Evolutionary conservation across 1,140 invertebrate genomes (phyloP).

Genomic region (Oedothorax gibbosus): DNA sequence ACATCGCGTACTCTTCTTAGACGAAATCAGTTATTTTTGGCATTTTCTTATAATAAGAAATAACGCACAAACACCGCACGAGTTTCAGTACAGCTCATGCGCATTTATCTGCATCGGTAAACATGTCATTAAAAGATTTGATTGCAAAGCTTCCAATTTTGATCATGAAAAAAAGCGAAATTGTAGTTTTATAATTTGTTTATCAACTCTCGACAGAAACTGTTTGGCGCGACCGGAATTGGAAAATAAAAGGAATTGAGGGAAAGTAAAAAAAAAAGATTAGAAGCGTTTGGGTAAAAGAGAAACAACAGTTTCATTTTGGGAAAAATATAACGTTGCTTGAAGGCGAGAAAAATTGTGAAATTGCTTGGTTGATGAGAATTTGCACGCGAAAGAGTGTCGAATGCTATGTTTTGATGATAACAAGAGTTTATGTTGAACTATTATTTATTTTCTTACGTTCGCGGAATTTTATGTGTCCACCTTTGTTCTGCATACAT

Average conservation of each 20-base stretch:
- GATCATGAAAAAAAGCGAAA: slow-evolving; percentile 10
- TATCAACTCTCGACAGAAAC: slow-evolving; percentile 23
- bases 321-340: slow-evolving; percentile 12
- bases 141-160: slow-evolving; percentile 12
- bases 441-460: too few relatives aligned
- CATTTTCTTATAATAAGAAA: too few relatives aligned
- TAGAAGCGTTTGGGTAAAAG: not conserved
- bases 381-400: slow-evolving; percentile 30
- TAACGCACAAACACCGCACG: too few relatives aligned
- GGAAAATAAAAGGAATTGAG: slow-evolving; percentile 16
- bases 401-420: slow-evolving; percentile 9
- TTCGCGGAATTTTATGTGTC: too few relatives aligned
- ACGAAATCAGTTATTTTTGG: too few relatives aligned
- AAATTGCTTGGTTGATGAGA: slow-evolving; percentile 37
- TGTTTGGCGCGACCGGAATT: slow-evolving; percentile 22
- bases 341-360: slow-evolving; percentile 10
- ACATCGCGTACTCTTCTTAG: too few relatives aligned
- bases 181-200: slow-evolving; percentile 35
- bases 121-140: slow-evolving; percentile 14
- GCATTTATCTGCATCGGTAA: not conserved
- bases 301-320: slow-evolving; percentile 5
- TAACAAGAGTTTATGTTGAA: slow-evolving; percentile 29
- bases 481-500: too few relatives aligned
- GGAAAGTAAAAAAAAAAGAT: not conserved
- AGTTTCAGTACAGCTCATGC: too few relatives aligned